Base-by-base conservation (phyloP, 1,140 invertebrate genomes). In the Alviniconcha marisindica region DNA sequence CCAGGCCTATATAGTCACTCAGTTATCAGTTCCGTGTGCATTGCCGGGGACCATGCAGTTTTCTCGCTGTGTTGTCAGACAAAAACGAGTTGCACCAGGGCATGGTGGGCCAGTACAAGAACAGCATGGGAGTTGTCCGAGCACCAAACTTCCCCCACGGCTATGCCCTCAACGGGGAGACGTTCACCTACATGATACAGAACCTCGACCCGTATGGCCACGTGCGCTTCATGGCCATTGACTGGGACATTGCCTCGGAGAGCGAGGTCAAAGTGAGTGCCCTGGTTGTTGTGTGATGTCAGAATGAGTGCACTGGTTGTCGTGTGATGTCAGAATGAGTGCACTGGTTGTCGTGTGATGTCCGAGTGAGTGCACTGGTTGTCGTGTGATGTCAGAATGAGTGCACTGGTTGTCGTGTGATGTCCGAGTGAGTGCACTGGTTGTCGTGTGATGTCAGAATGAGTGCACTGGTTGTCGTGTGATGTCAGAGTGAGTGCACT, bases 131-230 rank as follows among this genome's bases (percentile, higher is more conserved):
- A 7, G 63, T 84, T 18, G 88, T 92, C 1, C 87, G 77, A 44
- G 90, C 91, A 2, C 91, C 91, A 73, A 92, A 92, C 71, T 92
- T 91, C 74, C 91, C 91, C 3, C 40, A 88, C 48, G 88, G 91
- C 0, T 92, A 92, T 77, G 91, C 90, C 33, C 80, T 91, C 10
- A 92, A 91, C 83, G 91, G 88, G 14, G 91, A 92, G 83, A 89
- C 88, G 0, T 92, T 91, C 82, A 90, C 90, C 18, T 92, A 90
- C 71, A 87, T 89, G 69, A 88, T 92, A 79, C 89, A 90, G 63
- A 92, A 92, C 84, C 85, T 91, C 14, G 90, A 91, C 80, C 89
- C 89, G 0, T 91, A 91, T 77, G 91, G 91, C 24, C 88, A 89
- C 71, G 87, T 92, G 15, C 76, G 88, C 66, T 48, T 92, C 0